phyloP scores from a whole-genome alignment of 2,113 vertebrate genomes.

The Nothocercus nigrocapillus region DNA sequence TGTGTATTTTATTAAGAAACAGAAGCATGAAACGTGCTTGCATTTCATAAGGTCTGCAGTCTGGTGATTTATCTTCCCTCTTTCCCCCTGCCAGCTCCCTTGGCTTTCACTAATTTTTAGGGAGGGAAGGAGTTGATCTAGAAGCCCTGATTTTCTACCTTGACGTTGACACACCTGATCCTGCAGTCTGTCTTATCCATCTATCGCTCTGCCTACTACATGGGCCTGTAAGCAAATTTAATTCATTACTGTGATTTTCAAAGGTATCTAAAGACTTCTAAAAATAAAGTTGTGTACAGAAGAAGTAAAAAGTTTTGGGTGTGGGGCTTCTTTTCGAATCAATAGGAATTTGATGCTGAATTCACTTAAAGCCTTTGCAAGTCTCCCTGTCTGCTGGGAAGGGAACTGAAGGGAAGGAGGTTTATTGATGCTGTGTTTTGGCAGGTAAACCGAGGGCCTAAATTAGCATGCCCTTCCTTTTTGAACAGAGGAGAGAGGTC shows the following conservation, averaged over 20 bases:
- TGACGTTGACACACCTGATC: rapidly evolving
- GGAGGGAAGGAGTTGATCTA: neutral
- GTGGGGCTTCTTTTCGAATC: neutral
- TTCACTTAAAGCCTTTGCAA: neutral
- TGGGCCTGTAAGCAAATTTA: neutral
- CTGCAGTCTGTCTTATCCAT: neutral
- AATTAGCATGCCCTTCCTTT: neutral
- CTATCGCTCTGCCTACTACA: neutral
- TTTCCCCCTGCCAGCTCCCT: neutral
- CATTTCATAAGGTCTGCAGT: neutral
- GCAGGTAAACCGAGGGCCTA: neutral
- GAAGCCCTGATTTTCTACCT: neutral
- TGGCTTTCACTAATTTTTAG: neutral
- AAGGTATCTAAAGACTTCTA: neutral
- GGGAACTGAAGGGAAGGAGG: neutral
- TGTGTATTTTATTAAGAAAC: conserved; percentile 55
- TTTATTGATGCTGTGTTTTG: neutral
- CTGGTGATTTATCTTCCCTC: conserved; percentile 25
- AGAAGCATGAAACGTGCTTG: conserved; percentile 10
- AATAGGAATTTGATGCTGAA: neutral
- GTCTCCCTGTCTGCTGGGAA: neutral
- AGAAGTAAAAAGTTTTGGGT: rapidly evolving
- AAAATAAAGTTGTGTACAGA: neutral
- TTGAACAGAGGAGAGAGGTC: neutral
- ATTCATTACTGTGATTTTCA: neutral